A percentile compares a stretch with the other conserved stretches of the same genome.
Evolutionary conservation across 2,888 invertebrate species (phyloP).

Genomic region (Therioaphis trifolii): DNA sequence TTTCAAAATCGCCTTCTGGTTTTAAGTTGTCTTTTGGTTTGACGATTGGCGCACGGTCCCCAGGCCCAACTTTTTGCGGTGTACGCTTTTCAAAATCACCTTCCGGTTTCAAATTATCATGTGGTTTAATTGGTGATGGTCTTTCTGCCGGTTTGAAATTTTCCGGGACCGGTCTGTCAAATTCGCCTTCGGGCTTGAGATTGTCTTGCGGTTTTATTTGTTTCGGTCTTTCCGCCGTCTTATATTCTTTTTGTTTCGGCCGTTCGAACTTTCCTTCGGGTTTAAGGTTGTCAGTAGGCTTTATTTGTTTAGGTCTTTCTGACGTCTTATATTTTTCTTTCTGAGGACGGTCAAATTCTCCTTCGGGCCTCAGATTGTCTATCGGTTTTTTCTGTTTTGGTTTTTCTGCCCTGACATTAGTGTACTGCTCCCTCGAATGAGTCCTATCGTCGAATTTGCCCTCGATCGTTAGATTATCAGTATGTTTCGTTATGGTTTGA

Average conservation of each 20-base stretch:
- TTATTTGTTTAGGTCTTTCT: slow-evolving; percentile 65
- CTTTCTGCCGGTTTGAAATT: slow-evolving; percentile 70
- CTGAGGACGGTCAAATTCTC: slow-evolving; percentile 72
- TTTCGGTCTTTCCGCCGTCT: slow-evolving; percentile 72
- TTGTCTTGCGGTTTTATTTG: slow-evolving; percentile 72
- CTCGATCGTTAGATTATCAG: slow-evolving; percentile 72
- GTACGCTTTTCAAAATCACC: slow-evolving; percentile 69
- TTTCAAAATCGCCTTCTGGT: slow-evolving; percentile 67
- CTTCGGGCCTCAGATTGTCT: slow-evolving; percentile 75
- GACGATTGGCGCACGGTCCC: slow-evolving; percentile 68
- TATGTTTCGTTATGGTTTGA: slow-evolving; percentile 69
- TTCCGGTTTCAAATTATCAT: slow-evolving; percentile 71
- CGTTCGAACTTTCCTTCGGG: slow-evolving; percentile 71
- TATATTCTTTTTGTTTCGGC: slow-evolving; percentile 70
- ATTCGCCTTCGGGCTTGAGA: slow-evolving; percentile 71
- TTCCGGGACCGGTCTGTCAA: slow-evolving; percentile 69
- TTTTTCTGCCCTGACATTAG: slow-evolving; percentile 62
- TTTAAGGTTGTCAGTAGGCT: slow-evolving; percentile 70
- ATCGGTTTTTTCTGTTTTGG: slow-evolving; percentile 71
- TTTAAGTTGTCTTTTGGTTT: slow-evolving; percentile 72
- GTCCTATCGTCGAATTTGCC: slow-evolving; percentile 71
- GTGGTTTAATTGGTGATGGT: slow-evolving; percentile 68
- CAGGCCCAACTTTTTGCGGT: slow-evolving; percentile 66
- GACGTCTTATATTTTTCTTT: slow-evolving; percentile 71
- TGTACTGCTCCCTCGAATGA: slow-evolving; percentile 70